These are phyloP conservation scores for Poecilia gillii DNA, from an alignment of 2,797 vertebrate genomes.

Conservation along the genomic window DNA sequence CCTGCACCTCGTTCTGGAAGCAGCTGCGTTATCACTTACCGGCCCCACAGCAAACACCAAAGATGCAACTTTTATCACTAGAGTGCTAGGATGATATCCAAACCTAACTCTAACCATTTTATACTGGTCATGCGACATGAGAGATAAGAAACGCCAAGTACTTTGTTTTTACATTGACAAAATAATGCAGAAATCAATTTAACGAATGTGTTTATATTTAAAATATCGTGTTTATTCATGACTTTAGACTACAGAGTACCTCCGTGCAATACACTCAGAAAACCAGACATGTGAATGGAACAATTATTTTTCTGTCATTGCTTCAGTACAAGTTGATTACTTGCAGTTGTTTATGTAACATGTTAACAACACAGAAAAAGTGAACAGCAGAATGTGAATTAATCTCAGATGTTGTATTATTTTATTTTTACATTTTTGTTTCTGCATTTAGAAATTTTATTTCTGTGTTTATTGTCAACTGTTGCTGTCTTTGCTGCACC, in stretches of 20 bases:
- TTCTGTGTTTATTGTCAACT: not conserved
- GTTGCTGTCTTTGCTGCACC: not conserved
- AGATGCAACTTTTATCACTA: constrained; percentile 8
- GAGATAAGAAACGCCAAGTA: not conserved
- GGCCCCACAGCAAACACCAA: constrained; percentile 3
- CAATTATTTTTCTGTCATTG: not conserved
- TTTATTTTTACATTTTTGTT: not conserved
- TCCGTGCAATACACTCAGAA: not conserved
- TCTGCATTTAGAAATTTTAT: not conserved
- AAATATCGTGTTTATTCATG: not conserved
- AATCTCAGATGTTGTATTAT: not conserved
- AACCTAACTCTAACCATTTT: not conserved
- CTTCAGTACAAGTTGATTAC: not conserved
- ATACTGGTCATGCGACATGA: not conserved
- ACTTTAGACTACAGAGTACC: not conserved
- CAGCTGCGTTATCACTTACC: constrained; percentile 87
- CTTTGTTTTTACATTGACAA: not conserved
- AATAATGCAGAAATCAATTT: not conserved
- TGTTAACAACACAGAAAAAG: not conserved
- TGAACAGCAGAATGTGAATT: not conserved
- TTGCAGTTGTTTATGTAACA: not conserved
- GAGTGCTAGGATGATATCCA: not conserved
- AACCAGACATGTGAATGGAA: not conserved
- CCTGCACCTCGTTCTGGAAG: constrained; percentile 90
- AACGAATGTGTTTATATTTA: not conserved